Evolutionary conservation across 2,113 vertebrate species (phyloP).

Genomic region (Silurus asotus): DNA sequence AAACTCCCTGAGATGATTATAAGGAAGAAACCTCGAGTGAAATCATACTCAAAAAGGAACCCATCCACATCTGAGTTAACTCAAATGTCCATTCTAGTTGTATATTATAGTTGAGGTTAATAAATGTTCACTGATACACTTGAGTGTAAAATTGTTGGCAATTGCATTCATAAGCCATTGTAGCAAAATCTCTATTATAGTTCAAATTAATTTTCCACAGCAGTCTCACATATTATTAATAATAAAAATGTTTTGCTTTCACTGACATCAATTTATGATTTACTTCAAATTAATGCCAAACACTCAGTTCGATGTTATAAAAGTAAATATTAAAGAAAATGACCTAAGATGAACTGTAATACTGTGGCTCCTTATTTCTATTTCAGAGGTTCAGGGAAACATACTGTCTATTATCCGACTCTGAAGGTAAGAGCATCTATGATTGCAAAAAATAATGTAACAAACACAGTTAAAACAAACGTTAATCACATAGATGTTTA

Average conservation of each 20-base stretch:
- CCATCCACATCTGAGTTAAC: too few species aligned
- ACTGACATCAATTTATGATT: not conserved
- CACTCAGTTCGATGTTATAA: not conserved
- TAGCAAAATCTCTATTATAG: too few species aligned
- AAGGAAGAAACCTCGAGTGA: too few species aligned
- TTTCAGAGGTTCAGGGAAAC: slow-evolving; percentile 82
- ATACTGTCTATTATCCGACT: slow-evolving; percentile 88
- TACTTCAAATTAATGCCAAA: not conserved
- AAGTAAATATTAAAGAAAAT: not conserved
- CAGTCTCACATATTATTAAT: not conserved
- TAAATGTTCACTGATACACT: too few species aligned
- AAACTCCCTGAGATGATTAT: too few species aligned
- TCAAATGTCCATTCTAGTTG: too few species aligned
- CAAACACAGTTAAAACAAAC: not conserved
- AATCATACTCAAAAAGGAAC: too few species aligned
- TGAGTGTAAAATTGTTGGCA: too few species aligned
- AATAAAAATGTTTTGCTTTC: not conserved
- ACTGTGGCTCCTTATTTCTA: not conserved
- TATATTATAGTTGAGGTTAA: too few species aligned
- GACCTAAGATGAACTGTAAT: not conserved
- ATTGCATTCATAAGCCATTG: too few species aligned
- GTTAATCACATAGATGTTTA: not conserved
- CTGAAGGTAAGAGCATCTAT: slow-evolving; percentile 77
- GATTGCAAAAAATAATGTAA: not conserved
- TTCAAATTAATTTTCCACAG: too few species aligned